Evolutionary conservation across 2,113 vertebrate genomes (phyloP).

Genomic region (Ifrita kowaldi): DNA sequence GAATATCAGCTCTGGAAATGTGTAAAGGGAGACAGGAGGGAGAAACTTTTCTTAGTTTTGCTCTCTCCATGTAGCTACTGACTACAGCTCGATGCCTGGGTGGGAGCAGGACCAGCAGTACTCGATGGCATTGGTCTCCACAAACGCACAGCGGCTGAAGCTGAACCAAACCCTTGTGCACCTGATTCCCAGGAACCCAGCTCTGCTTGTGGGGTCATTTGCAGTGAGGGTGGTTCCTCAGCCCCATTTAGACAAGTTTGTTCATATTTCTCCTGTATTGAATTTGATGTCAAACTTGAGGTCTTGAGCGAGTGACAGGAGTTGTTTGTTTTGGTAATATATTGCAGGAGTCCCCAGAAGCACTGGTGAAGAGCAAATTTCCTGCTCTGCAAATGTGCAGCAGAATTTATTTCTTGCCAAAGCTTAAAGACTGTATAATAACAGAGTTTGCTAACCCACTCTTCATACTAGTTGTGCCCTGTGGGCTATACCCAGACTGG

Average conservation of each 20-base stretch:
- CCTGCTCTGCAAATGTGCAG: neutral
- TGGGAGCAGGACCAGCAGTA: neutral
- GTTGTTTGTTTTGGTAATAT: neutral
- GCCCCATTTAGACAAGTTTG: neutral
- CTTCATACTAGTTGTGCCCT: neutral
- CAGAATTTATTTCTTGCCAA: neutral
- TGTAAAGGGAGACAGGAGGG: neutral
- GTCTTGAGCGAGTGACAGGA: neutral
- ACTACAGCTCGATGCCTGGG: neutral
- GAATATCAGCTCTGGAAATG: neutral
- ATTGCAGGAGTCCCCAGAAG: neutral
- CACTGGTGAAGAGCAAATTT: neutral
- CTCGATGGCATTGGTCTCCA: accelerated
- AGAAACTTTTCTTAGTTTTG: neutral
- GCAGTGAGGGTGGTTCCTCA: neutral
- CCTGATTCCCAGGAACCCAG: neutral
- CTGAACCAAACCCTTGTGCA: neutral
- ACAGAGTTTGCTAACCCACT: neutral
- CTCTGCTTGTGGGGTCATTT: neutral
- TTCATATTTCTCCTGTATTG: neutral
- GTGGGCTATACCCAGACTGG: neutral
- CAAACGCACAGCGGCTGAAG: neutral
- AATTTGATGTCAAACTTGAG: neutral
- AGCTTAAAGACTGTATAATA: neutral
- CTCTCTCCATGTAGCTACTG: neutral